Evolutionary conservation across 1,140 invertebrate species (phyloP), one percentile per base, ranked within the genome.

Genomic region (Macrobrachium nipponense): DNA sequence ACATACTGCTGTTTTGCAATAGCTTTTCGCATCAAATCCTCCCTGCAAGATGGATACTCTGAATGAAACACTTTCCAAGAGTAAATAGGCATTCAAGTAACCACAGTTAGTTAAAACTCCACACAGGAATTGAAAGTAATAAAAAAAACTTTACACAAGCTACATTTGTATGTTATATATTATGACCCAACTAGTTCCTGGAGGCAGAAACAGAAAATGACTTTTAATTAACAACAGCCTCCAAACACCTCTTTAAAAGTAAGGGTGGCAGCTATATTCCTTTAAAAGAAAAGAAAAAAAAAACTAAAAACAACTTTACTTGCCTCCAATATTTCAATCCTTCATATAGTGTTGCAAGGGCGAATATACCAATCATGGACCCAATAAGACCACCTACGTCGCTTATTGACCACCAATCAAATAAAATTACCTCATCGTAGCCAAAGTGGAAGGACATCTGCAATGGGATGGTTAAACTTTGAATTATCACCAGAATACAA

Each of bases 271-370:
- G 27, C 66, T 70, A 70, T n/a, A 20, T 12, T 73, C 36, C 5
- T 18, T 27, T 8, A 58, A n/a, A n/a, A n/a, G 61, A 17, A 14
- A 7, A 80, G 18, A 23, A 20, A 80, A 59, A 84, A 18, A 23
- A 36, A n/a, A 27, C 59, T 20, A 23, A 89, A 76, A 85, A 88
- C n/a, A n/a, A 88, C 17, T 70, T n/a, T 36, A 58, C 62, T 73
- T 88, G 93, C 92, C 93, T 94, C 90, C 96, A 97, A 92, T 96
- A 97, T 91, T 98, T 98, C 0, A 98, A 93, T 18, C 96, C 96
- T 92, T 98, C 97, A 90, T 98, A 98, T 20, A 98, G 92, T 14
- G 96, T 93, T 0, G 95, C 96, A 91, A 97, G 94, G 64, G 98
- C 92, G 90, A 98, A 95, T 62, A 98, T 96, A 51, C 94, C 96